These are phyloP conservation scores for Drosophila equinoxialis DNA, from an alignment of 1,140 invertebrate genomes.

Conservation along the genomic window DNA sequence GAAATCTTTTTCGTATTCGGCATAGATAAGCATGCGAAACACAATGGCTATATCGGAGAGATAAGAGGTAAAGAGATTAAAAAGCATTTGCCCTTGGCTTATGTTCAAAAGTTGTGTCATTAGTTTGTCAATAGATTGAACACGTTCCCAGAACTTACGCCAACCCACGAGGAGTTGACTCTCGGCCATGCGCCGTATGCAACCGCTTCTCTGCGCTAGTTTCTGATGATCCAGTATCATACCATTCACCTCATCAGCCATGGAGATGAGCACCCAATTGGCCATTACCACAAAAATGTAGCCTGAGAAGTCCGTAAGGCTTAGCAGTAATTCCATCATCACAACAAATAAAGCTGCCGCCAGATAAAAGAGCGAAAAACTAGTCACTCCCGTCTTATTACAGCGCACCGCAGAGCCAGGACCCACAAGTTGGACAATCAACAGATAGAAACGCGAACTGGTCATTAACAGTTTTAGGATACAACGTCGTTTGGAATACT, in stretches of 20 bases:
- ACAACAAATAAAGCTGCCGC: constrained; percentile 7
- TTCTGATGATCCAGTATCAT: constrained; percentile 32
- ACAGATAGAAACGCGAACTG: constrained; percentile 31
- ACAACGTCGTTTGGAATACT: constrained; percentile 22
- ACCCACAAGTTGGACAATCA: constrained; percentile 28
- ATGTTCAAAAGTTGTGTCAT: constrained; percentile 27
- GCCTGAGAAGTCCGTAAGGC: constrained; percentile 34
- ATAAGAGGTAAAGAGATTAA: constrained; percentile 50
- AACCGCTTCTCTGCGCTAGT: constrained; percentile 22
- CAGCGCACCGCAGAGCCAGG: constrained; percentile 34
- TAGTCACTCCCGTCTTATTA: neutral
- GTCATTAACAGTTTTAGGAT: constrained; percentile 31
- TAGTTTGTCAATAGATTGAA: constrained; percentile 34
- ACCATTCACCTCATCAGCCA: constrained; percentile 26
- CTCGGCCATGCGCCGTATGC: constrained; percentile 32
- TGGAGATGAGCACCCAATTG: constrained; percentile 46
- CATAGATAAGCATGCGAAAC: constrained; percentile 49
- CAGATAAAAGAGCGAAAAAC: constrained; percentile 13
- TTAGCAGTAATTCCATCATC: constrained; percentile 38
- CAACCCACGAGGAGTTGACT: constrained; percentile 47
- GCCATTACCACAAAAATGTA: constrained; percentile 32
- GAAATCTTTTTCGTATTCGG: constrained; percentile 1
- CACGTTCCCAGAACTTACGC: constrained; percentile 40
- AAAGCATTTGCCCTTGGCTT: constrained; percentile 49
- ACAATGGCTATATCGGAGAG: constrained; percentile 39